Evolutionary conservation across 1,140 invertebrate species (phyloP).

Genomic region (Cepaea nemoralis): DNA sequence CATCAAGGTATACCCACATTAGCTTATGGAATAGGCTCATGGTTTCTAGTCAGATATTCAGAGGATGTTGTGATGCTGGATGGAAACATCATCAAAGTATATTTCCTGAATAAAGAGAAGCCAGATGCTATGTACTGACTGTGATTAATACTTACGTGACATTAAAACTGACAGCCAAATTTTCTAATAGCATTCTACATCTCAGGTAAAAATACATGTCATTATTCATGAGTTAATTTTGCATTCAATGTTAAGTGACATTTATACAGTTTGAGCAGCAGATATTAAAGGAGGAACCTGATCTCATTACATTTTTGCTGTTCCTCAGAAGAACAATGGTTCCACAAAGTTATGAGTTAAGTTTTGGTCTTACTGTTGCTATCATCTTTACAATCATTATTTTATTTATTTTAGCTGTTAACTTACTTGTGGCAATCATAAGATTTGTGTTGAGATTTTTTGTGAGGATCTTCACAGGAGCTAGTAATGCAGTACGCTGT

Average conservation of each 20-base stretch:
- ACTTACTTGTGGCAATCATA: slow-evolving; percentile 17
- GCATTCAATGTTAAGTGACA: not conserved
- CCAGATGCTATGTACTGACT: slow-evolving; percentile 72
- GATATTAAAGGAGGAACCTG: not conserved
- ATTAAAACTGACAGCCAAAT: not conserved
- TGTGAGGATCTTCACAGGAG: not conserved
- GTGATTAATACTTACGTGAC: not conserved
- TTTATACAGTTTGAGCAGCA: not conserved
- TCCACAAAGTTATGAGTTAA: slow-evolving; percentile 44
- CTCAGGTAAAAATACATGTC: not conserved
- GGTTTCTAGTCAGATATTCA: slow-evolving; percentile 82
- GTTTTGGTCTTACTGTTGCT: slow-evolving; percentile 35
- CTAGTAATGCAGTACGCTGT: not conserved
- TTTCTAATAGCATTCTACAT: not conserved
- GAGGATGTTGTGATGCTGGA: slow-evolving; percentile 83
- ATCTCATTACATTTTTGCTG: not conserved
- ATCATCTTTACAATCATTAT: slow-evolving; percentile 33
- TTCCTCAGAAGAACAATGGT: slow-evolving; percentile 14
- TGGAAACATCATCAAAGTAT: slow-evolving; percentile 82
- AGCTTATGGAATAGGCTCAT: slow-evolving; percentile 89
- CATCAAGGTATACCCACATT: slow-evolving; percentile 88
- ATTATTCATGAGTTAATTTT: not conserved
- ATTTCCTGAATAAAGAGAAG: slow-evolving; percentile 88
- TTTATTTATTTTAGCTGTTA: slow-evolving; percentile 27
- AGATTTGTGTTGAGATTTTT: slow-evolving; percentile 13